A percentile compares a stretch with the other conserved stretches of the same genome.
Evolutionary conservation across 2,113 vertebrate species (phyloP).

Genomic region (Xyrauchen texanus): DNA sequence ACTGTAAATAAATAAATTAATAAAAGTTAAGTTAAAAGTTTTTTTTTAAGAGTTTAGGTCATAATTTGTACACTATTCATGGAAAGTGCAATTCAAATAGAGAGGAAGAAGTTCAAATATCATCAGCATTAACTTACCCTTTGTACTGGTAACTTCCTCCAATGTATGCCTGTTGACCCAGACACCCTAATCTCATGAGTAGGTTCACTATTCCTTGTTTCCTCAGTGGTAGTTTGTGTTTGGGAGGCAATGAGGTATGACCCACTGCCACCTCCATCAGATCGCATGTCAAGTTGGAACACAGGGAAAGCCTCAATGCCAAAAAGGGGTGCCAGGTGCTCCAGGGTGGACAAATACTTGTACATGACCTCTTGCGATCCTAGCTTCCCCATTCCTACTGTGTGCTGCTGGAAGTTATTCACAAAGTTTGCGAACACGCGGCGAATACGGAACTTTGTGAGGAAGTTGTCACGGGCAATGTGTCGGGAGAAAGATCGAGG

Average conservation of each 20-base stretch:
- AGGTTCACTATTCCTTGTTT: not conserved
- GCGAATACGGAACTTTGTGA: slow-evolving; percentile 81
- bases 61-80: not conserved
- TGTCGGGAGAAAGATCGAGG: slow-evolving; percentile 82
- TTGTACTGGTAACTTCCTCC: slow-evolving; percentile 67
- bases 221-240: slow-evolving; percentile 26
- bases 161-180: slow-evolving; percentile 81
- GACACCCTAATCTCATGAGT: slow-evolving; percentile 81
- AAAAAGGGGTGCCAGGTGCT: slow-evolving; percentile 79
- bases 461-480: slow-evolving; percentile 75
- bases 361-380: slow-evolving; percentile 81
- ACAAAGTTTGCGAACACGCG: slow-evolving; percentile 82
- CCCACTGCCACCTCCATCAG: slow-evolving; percentile 64
- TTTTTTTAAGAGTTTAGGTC: not conserved
- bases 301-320: slow-evolving; percentile 75
- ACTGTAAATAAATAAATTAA: too few relatives aligned
- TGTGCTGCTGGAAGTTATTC: slow-evolving; percentile 80
- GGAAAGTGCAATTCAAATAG: not conserved
- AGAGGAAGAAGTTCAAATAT: not conserved
- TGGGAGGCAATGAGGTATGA: slow-evolving; percentile 45
- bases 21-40: too few relatives aligned
- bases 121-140: slow-evolving; percentile 52
- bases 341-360: slow-evolving; percentile 88
- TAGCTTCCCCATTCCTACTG: slow-evolving; percentile 69
- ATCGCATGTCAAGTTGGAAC: slow-evolving; percentile 62